These are phyloP conservation scores for Drosophila setosimentum DNA, from an alignment of 2,888 invertebrate genomes.

Conservation along the genomic window DNA sequence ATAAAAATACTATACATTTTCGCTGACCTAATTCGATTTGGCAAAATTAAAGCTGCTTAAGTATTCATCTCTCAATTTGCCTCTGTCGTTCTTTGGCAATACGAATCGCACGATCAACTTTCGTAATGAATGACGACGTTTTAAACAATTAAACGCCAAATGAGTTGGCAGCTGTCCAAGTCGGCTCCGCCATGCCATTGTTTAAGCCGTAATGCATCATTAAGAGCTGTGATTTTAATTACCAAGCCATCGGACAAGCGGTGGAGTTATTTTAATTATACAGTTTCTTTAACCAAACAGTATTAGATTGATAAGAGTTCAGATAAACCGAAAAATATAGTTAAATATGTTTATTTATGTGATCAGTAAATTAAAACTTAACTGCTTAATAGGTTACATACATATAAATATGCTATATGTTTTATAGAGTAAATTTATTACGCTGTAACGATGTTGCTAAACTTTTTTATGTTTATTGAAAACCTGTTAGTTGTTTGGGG, in stretches of 20 bases:
- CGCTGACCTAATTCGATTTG: slow-evolving; percentile 26
- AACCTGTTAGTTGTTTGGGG: background rate
- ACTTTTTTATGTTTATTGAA: background rate
- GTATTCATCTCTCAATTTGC: slow-evolving; percentile 28
- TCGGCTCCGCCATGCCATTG: slow-evolving; percentile 3
- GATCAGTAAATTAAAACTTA: no score
- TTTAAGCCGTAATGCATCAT: slow-evolving; percentile 17
- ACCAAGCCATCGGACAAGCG: background rate
- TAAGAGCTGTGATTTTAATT: slow-evolving; percentile 5
- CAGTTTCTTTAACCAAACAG: background rate
- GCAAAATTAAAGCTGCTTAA: slow-evolving; percentile 52
- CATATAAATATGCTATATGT: background rate
- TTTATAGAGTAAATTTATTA: background rate
- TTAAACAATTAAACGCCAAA: slow-evolving; percentile 46
- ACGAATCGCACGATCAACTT: slow-evolving; percentile 23
- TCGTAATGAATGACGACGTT: slow-evolving; percentile 43
- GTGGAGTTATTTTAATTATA: background rate
- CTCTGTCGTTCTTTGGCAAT: background rate
- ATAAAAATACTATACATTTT: slow-evolving; percentile 7
- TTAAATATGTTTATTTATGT: background rate
- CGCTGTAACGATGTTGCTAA: background rate
- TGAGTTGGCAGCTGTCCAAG: slow-evolving; percentile 44
- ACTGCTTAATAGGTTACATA: background rate
- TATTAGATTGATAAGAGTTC: background rate
- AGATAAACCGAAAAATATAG: background rate